Evolutionary conservation across 2,888 invertebrate species (phyloP), one percentile per base, ranked within the genome.

Genomic region (Lasioglossum malachurum): DNA sequence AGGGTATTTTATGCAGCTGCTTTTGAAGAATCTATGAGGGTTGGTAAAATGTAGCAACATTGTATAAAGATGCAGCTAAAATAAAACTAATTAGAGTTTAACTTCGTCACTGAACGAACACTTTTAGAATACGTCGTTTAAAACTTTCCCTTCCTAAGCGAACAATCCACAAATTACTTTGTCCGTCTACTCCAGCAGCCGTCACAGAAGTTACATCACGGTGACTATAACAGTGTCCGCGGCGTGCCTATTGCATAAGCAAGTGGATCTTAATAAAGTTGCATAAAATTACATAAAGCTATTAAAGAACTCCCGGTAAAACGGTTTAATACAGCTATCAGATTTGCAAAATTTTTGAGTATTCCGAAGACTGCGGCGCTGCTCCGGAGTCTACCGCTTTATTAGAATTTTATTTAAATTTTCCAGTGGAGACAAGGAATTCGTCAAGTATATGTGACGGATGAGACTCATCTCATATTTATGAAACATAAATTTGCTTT

Each of bases 391-490:
- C 60, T 27, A 27, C 27, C 60, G 60, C 27, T 60, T 60, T 60
- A 60, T 60, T 60, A 60, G 60, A 27, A 27, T 60, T 60, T 31
- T 60, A 60, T 60, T 60, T 14, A 60, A 60, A 60, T 60, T 60
- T 14, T 27, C 60, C 27, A 27, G 27, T 4, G 60, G 27, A 16
- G 14, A 27, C 27, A 27, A 27, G 60, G 27, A n/a, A 53, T 27
- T 27, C 60, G 60, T 27, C 5, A 60, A 60, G 14, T 60, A 60
- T 60, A 60, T 27, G 27, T 60, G 27, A 60, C 60, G 27, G 60
- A 60, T 27, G 60, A 14, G 27, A 27, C 14, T 60, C 60, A 14
- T 60, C 14, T 60, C 14, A 60, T 60, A 60, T 60, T 60, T 60
- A 60, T 60, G 60, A 27, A 27, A 60, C 60, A 27, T 27, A 60